A percentile compares a stretch with the other conserved stretches of the same genome.
phyloP scores from a whole-genome alignment of 2,797 vertebrate species.

The Tamandua tetradactyla region DNA sequence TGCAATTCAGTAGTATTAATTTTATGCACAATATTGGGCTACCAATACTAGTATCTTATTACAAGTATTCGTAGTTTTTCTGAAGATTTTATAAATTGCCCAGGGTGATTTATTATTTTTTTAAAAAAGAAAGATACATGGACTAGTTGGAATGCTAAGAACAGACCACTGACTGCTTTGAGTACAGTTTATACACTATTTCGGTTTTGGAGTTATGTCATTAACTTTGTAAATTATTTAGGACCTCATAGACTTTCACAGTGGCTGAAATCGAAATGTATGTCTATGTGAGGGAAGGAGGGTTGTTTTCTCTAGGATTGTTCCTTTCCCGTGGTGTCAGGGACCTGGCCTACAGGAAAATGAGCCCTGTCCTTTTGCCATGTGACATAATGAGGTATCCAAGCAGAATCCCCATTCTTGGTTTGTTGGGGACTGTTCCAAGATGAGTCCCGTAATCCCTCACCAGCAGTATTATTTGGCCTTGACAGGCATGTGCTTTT shows the following conservation, averaged over 20 bases:
- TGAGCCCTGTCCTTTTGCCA: background rate
- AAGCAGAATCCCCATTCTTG: background rate
- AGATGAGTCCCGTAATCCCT: constrained; percentile 45
- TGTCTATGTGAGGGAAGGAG: background rate
- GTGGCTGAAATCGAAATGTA: background rate
- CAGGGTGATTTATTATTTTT: background rate
- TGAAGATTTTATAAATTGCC: background rate
- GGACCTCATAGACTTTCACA: background rate
- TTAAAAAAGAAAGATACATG: background rate
- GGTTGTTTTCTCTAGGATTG: background rate
- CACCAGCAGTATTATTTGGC: constrained; percentile 46
- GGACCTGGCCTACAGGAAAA: background rate
- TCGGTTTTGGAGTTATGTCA: background rate
- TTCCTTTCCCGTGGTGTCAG: background rate
- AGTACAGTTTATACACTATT: background rate
- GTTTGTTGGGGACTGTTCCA: constrained; percentile 22
- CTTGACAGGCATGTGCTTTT: background rate
- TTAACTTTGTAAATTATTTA: background rate
- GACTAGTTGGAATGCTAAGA: background rate
- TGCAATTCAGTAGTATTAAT: no score
- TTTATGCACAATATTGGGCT: no score
- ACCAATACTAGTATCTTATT: no score
- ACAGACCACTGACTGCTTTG: background rate
- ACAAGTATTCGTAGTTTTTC: background rate
- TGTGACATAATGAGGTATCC: background rate